These are phyloP conservation scores for Gasterosteus aculeatus DNA, from an alignment of 2,113 vertebrate species.

Conservation along the genomic window DNA sequence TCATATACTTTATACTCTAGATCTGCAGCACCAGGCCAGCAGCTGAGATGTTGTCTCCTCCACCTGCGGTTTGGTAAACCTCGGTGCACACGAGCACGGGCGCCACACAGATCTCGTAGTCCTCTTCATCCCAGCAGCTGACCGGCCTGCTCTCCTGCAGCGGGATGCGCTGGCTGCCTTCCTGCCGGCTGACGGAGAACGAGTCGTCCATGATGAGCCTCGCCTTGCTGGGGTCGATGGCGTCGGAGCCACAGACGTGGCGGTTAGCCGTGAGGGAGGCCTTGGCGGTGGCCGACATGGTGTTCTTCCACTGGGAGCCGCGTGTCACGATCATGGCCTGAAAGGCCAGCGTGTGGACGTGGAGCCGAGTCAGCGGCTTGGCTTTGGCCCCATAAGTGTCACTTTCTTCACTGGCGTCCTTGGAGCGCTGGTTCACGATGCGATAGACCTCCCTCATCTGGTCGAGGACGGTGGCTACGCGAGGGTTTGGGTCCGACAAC, in stretches of 20 bases:
- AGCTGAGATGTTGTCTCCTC: slow-evolving; percentile 87
- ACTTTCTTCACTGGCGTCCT: slow-evolving; percentile 12
- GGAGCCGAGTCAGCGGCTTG: slow-evolving; percentile 81
- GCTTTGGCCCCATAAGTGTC: background rate
- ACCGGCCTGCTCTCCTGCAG: slow-evolving; percentile 82
- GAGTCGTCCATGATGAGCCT: slow-evolving; percentile 88
- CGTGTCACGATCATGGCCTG: slow-evolving; percentile 85
- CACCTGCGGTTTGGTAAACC: slow-evolving; percentile 87
- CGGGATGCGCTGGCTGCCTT: slow-evolving; percentile 83
- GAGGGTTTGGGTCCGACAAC: slow-evolving; percentile 85
- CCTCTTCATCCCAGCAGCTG: slow-evolving; percentile 84
- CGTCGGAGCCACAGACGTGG: slow-evolving; percentile 85
- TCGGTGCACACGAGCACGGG: slow-evolving; percentile 88
- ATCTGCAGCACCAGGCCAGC: slow-evolving; percentile 87
- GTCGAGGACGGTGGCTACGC: slow-evolving; percentile 86
- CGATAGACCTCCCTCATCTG: slow-evolving; percentile 87
- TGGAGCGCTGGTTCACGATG: slow-evolving; percentile 76
- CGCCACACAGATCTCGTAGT: slow-evolving; percentile 86
- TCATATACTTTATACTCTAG: slow-evolving; percentile 45
- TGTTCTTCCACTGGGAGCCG: slow-evolving; percentile 86
- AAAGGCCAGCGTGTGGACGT: slow-evolving; percentile 87
- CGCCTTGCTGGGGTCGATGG: slow-evolving; percentile 85
- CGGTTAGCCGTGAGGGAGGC: slow-evolving; percentile 87
- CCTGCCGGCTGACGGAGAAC: slow-evolving; percentile 82
- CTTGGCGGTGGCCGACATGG: slow-evolving; percentile 87